phyloP scores from a whole-genome alignment of 2,113 vertebrate species.

The Tringa solitaria region DNA sequence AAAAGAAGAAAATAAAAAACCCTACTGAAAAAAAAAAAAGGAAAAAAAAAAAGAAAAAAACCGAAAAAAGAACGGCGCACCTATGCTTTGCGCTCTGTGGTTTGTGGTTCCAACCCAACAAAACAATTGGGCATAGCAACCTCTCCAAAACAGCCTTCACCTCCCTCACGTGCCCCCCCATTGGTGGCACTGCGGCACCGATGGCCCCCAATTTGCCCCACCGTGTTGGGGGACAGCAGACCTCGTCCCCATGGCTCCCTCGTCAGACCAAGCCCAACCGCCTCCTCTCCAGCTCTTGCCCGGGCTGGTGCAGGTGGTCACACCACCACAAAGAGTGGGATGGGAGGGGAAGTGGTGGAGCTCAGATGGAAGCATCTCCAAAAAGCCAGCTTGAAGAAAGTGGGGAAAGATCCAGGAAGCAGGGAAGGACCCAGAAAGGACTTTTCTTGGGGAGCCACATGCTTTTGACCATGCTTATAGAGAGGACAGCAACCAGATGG shows the following conservation, averaged over 20 bases:
- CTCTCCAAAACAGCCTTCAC: constrained; percentile 5
- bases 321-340: fast-evolving
- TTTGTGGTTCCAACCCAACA: constrained; percentile 58
- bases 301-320: background rate
- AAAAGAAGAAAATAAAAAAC: background rate
- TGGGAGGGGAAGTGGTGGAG: background rate
- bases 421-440: background rate
- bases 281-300: background rate
- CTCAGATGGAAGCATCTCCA: background rate
- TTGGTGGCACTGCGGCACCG: fast-evolving
- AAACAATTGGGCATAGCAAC: constrained; percentile 25
- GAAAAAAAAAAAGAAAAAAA: background rate
- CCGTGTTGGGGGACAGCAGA: fast-evolving
- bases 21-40: background rate
- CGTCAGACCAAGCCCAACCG: fast-evolving
- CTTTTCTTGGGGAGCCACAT: background rate
- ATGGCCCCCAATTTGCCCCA: background rate
- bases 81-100: background rate
- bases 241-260: fast-evolving
- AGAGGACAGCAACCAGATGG: background rate
- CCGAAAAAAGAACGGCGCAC: background rate
- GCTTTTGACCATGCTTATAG: background rate
- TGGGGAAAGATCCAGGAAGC: background rate
- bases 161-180: background rate
- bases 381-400: background rate